Conservation (phyloP, 2,113 vertebrate genomes). For the Daboia siamensis region DNA sequence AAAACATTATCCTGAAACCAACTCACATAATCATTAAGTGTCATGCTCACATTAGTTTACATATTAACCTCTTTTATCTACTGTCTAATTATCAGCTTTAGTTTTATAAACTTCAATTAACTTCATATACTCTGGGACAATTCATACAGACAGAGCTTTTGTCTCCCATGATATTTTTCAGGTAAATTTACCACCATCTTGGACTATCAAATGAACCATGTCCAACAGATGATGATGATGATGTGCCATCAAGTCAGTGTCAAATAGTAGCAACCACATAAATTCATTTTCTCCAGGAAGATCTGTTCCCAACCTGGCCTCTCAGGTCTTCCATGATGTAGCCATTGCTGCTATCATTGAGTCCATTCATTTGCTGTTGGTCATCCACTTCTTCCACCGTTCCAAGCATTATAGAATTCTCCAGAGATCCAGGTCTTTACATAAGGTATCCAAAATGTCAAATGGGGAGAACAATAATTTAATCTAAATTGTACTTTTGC, state of each 20-base stretch:
- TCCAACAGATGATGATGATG: neutral
- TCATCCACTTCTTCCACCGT: neutral
- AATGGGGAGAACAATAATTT: neutral
- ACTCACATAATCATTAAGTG: neutral
- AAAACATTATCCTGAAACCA: neutral
- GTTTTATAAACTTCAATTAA: neutral
- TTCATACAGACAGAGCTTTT: neutral
- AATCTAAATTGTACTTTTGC: neutral
- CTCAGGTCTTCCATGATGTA: neutral
- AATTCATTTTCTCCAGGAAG: neutral
- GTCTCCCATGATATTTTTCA: neutral
- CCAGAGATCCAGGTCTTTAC: neutral
- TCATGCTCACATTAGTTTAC: neutral
- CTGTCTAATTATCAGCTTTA: neutral
- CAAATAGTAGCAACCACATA: neutral
- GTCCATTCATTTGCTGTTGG: neutral
- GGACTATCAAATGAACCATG: neutral
- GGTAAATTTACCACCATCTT: neutral
- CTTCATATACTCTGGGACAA: neutral
- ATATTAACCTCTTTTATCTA: neutral
- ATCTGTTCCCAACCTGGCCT: neutral
- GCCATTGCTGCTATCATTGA: neutral
- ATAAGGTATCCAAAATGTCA: neutral
- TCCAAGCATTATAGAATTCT: neutral
- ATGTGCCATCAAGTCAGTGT: neutral